Evolutionary conservation across 2,888 invertebrate species (phyloP), one percentile per base, ranked within the genome.

Genomic region (Empis stercorea): DNA sequence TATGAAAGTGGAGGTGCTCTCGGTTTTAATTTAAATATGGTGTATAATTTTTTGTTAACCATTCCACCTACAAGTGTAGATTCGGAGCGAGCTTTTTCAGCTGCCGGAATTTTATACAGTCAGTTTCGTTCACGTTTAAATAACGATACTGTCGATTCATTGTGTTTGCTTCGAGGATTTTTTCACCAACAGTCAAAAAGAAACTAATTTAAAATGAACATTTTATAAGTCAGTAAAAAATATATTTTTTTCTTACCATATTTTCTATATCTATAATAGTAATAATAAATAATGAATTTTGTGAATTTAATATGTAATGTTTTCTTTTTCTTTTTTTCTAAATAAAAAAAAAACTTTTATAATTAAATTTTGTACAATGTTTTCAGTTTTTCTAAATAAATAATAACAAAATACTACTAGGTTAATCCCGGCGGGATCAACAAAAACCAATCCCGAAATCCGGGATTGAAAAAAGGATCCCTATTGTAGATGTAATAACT

Each of bases 21-120:
- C 38, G 38, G 38, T 38, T 17, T 38, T 38, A 38, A 38, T 17
- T 38, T 37, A 37, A 37, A 37, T 37, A 38, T 38, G 38, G 17
- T 38, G 38, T 38, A 38, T 38, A 38, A 38, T 38, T 16, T 38
- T 17, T 38, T 17, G 38, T 38, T 38, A 20, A 38, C 38, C 17
- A 38, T 38, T 38, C 17, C 38, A 38, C 38, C 38, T 38, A 38
- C 38, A 38, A 38, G 38, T 17, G 38, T 38, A 38, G 20, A 38
- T 38, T 38, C 20, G 38, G 38, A 38, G 20, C 38, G 38, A 38
- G 38, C 38, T 10, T 38, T 38, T 38, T 38, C 37, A 16, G 16
- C 37, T 34, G 34, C 34, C n/a, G 44, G 44, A 20, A 17, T 44
- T 27, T 11, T 48, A 32, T 48, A 44, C 10, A 44, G 30, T 1